Percentiles rank a stretch among this genome's conserved stretches.
Evolutionary conservation across 2,888 invertebrate genomes (phyloP).

Genomic region (Eristalinus aeneus): DNA sequence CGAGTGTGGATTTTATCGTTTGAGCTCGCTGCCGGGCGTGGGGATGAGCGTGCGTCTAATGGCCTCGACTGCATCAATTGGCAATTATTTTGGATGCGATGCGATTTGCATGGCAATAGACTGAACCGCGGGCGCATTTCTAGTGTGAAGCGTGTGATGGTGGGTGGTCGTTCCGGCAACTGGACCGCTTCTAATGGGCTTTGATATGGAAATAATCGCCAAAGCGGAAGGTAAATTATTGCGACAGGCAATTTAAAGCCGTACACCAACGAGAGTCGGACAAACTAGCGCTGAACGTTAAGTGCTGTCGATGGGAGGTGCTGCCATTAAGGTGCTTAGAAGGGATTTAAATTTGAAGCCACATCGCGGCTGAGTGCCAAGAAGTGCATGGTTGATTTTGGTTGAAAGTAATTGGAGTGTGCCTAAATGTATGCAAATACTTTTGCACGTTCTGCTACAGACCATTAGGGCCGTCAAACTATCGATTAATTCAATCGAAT

Average conservation of each 20-base stretch:
- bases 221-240: conserved; percentile 44
- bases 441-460: no score
- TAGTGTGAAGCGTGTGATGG: background rate
- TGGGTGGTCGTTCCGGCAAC: conserved; percentile 6
- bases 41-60: conserved; percentile 42
- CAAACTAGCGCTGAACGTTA: no score
- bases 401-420: no score
- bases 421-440: no score
- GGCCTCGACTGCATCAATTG: conserved; percentile 67
- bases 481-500: no score
- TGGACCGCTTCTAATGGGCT: conserved; percentile 28
- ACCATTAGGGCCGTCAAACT: no score
- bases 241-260: conserved; percentile 10
- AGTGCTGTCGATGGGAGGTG: background rate
- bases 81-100: conserved; percentile 54
- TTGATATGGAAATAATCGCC: conserved; percentile 59
- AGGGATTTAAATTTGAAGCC: background rate
- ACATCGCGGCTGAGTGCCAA: background rate
- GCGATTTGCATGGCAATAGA: conserved; percentile 67
- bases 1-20: conserved; percentile 22
- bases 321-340: background rate
- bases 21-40: background rate
- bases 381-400: no score
- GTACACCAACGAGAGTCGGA: conserved; percentile 8
- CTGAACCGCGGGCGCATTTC: conserved; percentile 3